phyloP scores from a whole-genome alignment of 1,140 invertebrate species.

The Rhopalosiphum padi region DNA sequence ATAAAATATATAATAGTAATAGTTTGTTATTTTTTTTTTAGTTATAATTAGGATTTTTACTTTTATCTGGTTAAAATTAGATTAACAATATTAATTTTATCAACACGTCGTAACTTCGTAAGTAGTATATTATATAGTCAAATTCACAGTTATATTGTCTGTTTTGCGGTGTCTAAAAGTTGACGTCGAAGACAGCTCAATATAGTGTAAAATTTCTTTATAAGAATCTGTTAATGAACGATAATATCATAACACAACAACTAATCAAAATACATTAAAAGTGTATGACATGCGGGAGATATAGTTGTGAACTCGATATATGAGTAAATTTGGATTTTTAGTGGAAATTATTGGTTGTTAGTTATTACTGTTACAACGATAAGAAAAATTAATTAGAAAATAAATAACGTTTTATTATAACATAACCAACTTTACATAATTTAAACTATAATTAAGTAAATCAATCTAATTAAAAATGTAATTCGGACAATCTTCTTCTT shows the following conservation, averaged over 20 bases:
- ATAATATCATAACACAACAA: not conserved
- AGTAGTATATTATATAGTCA: too few relatives aligned
- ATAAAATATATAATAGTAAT: not conserved
- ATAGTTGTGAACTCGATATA: not conserved
- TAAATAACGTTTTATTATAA: not conserved
- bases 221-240: not conserved
- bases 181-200: not conserved
- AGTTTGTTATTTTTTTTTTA: not conserved
- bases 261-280: not conserved
- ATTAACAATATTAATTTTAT: not conserved
- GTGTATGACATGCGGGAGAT: fast-evolving
- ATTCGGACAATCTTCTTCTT: not conserved
- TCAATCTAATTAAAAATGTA: not conserved
- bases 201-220: not conserved
- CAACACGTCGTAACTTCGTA: too few relatives aligned
- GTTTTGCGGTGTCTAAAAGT: not conserved
- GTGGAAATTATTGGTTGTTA: not conserved
- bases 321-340: not conserved
- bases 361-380: not conserved
- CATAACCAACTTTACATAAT: not conserved
- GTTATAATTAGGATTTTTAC: not conserved
- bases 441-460: not conserved
- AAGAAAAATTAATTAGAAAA: not conserved
- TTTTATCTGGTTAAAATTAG: not conserved
- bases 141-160: not conserved